Percentiles rank a stretch among this genome's conserved stretches.
These are phyloP conservation scores for Diaperis boleti DNA, from an alignment of 2,888 invertebrate species.

Conservation along the genomic window DNA sequence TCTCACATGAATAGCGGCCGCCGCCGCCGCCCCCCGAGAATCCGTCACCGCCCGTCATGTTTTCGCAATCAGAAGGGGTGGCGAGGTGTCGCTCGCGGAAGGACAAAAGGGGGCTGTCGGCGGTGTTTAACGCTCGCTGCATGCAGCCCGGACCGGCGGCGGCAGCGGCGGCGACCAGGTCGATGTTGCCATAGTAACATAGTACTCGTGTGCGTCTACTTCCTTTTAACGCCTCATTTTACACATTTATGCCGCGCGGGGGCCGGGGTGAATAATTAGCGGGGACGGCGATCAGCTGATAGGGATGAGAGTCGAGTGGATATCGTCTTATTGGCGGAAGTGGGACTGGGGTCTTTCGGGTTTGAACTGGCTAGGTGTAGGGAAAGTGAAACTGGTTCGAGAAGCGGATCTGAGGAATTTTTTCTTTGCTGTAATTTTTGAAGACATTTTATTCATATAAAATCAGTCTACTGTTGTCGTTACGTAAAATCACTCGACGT, in stretches of 20 bases:
- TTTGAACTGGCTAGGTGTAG: too few relatives aligned
- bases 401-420: too few relatives aligned
- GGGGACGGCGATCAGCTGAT: conserved; percentile 7
- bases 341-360: too few relatives aligned
- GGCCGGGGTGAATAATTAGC: conserved; percentile 25
- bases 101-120: conserved; percentile 31
- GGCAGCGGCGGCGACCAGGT: conserved; percentile 48
- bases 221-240: conserved; percentile 58
- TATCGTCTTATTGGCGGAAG: background rate
- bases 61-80: conserved; percentile 5
- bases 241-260: conserved; percentile 43
- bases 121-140: conserved; percentile 10
- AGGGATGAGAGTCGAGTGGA: background rate
- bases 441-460: too few relatives aligned
- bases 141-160: conserved; percentile 48
- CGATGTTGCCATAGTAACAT: conserved; percentile 59
- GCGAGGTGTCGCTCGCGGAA: conserved; percentile 7
- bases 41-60: background rate
- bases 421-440: too few relatives aligned
- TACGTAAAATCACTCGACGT: too few relatives aligned
- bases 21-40: conserved; percentile 3
- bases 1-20: background rate
- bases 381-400: too few relatives aligned
- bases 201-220: conserved; percentile 58
- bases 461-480: too few relatives aligned